Evolutionary conservation across 2,888 invertebrate genomes (phyloP), one percentile per base, ranked within the genome.

Genomic region (Heliconius erato): DNA sequence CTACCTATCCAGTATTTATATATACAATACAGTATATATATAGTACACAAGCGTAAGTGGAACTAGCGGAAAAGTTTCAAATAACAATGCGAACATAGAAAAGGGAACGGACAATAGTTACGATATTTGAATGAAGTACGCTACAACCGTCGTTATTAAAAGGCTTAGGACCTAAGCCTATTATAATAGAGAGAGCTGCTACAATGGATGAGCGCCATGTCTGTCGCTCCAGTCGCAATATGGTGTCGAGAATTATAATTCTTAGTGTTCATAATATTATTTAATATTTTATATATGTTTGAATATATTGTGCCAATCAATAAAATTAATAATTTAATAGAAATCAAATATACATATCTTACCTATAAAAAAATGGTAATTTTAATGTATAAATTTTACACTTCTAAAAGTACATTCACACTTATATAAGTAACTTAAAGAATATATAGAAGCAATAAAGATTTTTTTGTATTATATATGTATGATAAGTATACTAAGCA

Each of bases 141-240:
- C 67, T 67, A 35, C 40, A 63, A 63, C 69, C 54, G 65, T 72
- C 79, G 79, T 82, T 80, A 84, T 83, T 84, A 82, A 83, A 79
- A 83, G 81, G 83, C 83, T 83, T 82, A 82, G 74, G 79, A 78
- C 67, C 32, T 81, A 84, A 83, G 65, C 82, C 82, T 83, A 83
- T 84, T 84, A 83, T 26, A 63, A 81, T 59, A 78, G 76, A 80
- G 78, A 80, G 49, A 76, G 72, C 74, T 78, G 78, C 76, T 65
- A 83, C 78, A 78, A 26, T 63, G 79, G 68, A 79, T 78, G 28
- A 59, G 76, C 79, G 79, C 54, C 74, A 32, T 59, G 76, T 69
- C 68, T 80, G 59, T 44, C 54, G 54, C 67, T 80, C 23, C 59
- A 11, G 23, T 40, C 67, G 32, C 26, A 59, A 59, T 69, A 80